phyloP scores from a whole-genome alignment of 2,888 invertebrate genomes.

The Phymatocera aterrima region DNA sequence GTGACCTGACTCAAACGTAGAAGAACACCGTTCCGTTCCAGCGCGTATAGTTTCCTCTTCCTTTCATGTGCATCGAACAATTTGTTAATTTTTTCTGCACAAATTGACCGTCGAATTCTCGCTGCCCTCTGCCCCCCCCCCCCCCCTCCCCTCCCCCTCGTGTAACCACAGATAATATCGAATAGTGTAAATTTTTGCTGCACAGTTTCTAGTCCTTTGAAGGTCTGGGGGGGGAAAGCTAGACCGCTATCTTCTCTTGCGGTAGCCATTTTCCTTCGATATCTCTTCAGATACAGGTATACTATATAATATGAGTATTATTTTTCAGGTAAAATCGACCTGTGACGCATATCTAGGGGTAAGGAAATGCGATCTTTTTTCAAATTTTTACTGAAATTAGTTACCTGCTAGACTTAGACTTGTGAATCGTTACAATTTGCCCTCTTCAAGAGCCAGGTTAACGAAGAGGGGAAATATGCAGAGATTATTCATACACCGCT shows the following conservation, averaged over 20 bases:
- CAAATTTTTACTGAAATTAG: constrained; percentile 26
- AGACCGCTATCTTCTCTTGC: not conserved
- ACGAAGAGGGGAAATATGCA: constrained; percentile 24
- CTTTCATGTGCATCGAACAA: not conserved
- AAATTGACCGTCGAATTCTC: not conserved
- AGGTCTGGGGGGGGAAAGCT: not conserved
- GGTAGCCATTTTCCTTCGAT: constrained; percentile 27
- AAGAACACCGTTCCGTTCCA: not conserved
- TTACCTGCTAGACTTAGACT: constrained; percentile 15
- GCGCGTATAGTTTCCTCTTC: not conserved
- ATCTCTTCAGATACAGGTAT: constrained; percentile 5
- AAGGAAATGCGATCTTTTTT: constrained; percentile 20
- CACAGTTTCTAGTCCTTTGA: not conserved
- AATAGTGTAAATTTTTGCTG: constrained; percentile 2
- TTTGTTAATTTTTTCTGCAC: not conserved
- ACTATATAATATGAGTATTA: too few species aligned
- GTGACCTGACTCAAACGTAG: not conserved
- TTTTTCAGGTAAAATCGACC: constrained; percentile 5
- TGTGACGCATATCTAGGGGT: not conserved
- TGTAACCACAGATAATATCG: constrained; percentile 18
- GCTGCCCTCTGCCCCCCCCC: not conserved
- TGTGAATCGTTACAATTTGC: not conserved
- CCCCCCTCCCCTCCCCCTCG: not conserved
- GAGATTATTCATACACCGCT: not conserved
- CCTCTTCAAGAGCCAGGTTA: constrained; percentile 30